These are phyloP conservation scores for Geophilus truncorum DNA, from an alignment of 2,888 invertebrate species.

Conservation along the genomic window DNA sequence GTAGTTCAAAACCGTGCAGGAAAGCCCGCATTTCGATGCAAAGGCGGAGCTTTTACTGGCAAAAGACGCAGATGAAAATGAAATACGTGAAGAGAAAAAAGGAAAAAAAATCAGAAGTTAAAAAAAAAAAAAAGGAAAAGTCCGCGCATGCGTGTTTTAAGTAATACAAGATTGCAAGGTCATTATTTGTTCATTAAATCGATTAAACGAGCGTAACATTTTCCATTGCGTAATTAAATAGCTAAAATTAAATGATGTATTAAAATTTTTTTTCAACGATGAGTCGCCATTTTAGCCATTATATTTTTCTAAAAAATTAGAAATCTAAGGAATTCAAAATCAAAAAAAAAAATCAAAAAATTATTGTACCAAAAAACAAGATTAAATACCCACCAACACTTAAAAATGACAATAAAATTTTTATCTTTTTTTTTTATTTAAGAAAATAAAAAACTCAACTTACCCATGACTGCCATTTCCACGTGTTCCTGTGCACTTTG, in stretches of 20 bases:
- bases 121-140: background rate
- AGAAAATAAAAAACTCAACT: background rate
- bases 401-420: background rate
- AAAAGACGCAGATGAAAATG: background rate
- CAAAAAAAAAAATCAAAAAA: background rate
- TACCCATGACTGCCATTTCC: constrained; percentile 95
- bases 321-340: background rate
- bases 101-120: background rate
- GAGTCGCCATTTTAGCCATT: background rate
- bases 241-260: background rate
- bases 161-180: background rate
- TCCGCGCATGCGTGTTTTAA: background rate
- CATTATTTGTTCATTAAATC: constrained; percentile 20
- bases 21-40: background rate
- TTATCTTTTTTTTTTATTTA: background rate
- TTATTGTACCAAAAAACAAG: background rate
- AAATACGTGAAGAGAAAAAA: background rate
- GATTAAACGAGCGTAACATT: background rate
- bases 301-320: background rate
- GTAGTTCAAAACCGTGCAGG: background rate
- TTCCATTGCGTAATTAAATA: background rate
- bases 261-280: background rate
- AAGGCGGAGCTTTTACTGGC: background rate
- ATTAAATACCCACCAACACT: background rate
- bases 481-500: constrained; percentile 81